Evolutionary conservation across 2,113 vertebrate genomes (phyloP).

Genomic region (Etia nguti): DNA sequence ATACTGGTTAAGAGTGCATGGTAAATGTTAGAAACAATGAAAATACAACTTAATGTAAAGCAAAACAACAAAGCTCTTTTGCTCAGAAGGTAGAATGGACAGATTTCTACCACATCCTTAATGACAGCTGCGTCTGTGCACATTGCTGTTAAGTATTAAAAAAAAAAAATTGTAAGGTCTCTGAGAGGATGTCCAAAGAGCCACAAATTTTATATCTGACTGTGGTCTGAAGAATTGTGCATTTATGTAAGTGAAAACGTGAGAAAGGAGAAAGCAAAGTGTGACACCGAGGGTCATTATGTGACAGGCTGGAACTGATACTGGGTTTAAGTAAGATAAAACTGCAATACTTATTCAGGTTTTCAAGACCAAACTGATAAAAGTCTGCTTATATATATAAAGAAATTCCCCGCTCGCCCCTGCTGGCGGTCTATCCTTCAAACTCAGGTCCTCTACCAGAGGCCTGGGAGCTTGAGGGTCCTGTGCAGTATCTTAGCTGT

Average conservation of each 20-base stretch:
- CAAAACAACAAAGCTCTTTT: background rate
- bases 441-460: background rate
- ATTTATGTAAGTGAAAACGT: background rate
- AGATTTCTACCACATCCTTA: background rate
- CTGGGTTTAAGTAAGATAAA: background rate
- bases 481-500: background rate
- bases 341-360: background rate
- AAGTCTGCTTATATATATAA: background rate
- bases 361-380: background rate
- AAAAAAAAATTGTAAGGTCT: background rate
- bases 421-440: rapidly evolving
- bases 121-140: background rate
- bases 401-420: background rate
- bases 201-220: background rate
- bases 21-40: background rate
- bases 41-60: background rate
- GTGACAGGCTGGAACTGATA: background rate
- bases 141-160: background rate
- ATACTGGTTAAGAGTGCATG: background rate
- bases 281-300: background rate
- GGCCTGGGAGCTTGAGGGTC: background rate
- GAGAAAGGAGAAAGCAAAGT: background rate
- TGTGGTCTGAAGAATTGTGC: background rate
- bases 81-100: background rate
- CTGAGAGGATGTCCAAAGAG: background rate